Evolutionary conservation across 2,888 invertebrate species (phyloP).

Genomic region (Portevinia maculata): DNA sequence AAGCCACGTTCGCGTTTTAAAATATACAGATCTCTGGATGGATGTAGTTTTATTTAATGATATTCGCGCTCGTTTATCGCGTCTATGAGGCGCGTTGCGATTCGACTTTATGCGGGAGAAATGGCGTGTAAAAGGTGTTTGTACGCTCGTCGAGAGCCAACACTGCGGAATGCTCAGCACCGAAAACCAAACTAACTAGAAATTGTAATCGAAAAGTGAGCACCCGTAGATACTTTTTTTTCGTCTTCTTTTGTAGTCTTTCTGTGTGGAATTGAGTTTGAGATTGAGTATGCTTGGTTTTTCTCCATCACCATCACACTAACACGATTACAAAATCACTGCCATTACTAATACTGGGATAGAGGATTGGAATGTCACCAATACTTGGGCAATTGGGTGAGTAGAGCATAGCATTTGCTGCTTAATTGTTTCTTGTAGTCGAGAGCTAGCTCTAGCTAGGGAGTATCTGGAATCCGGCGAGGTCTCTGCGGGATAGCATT

Average conservation of each 20-base stretch:
- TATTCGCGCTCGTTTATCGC: slow-evolving; percentile 59
- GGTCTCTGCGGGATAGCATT: slow-evolving; percentile 59
- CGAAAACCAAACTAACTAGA: slow-evolving; percentile 74
- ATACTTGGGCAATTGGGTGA: slow-evolving; percentile 42
- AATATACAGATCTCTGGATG: neutral
- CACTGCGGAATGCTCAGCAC: slow-evolving; percentile 73
- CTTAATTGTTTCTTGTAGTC: slow-evolving; percentile 65
- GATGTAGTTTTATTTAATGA: neutral
- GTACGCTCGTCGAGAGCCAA: slow-evolving; percentile 66
- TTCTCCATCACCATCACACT: slow-evolving; percentile 31
- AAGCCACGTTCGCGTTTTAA: slow-evolving; percentile 64
- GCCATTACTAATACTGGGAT: slow-evolving; percentile 54
- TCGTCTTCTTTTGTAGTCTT: slow-evolving; percentile 14
- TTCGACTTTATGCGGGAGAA: slow-evolving; percentile 52
- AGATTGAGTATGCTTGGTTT: slow-evolving; percentile 22
- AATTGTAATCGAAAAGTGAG: slow-evolving; percentile 73
- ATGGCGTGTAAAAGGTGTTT: slow-evolving; percentile 27
- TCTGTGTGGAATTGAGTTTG: neutral
- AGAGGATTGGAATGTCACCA: slow-evolving; percentile 71
- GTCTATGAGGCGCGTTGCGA: slow-evolving; percentile 47
- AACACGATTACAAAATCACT: slow-evolving; percentile 72
- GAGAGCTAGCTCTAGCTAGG: slow-evolving; percentile 21
- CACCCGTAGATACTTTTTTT: slow-evolving; percentile 63
- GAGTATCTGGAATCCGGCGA: slow-evolving; percentile 27
- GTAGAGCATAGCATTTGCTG: slow-evolving; percentile 58